Evolutionary conservation across 2,113 vertebrate species (phyloP), one percentile per base, ranked within the genome.

Genomic region (Siphamia tubifer): DNA sequence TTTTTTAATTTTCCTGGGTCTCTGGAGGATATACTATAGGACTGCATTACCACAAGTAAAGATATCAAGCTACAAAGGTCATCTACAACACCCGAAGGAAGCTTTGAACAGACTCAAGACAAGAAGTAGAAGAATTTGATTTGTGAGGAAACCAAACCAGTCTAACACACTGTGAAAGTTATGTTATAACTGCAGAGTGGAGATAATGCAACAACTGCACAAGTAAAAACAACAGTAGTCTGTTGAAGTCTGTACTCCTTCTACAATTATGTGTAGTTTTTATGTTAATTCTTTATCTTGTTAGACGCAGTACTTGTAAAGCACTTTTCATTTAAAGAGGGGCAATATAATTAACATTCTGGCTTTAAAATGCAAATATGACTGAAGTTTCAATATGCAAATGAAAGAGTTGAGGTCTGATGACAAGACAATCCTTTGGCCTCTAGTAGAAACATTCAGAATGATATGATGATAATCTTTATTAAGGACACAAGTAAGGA

Each of bases 101-200:
- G 9, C 35, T 36, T 63, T 5, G 3, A 45, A 17, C 24, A 9
- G 28, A 32, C 6, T n/a, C 4, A 2, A 20, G 32, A 27, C 30
- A 17, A 40, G 13, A 12, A 39, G 55, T 11, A 27, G 17, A 48
- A 40, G 40, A 60, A 24, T 64, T 51, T 20, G 3, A 62, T 47
- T 60, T 30, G 16, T 42, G 49, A 67, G 43, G 32, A 73, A 44
- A 36, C 5, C 32, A 73, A 79, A 81, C 58, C 61, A 66, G 66
- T 70, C 38, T 5, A 54, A 53, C 47, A 21, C 30, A 32, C 24
- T 13, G 48, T 36, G 39, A 31, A 47, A 25, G 44, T 21, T 76
- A 44, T 53, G 32, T 58, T 49, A 6, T 42, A 47, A 48, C 48
- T 34, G 56, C 55, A 43, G 65, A 53, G 67, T 10, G 0, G 40